phyloP scores from a whole-genome alignment of 2,888 invertebrate species.

The Amblyteles armatorius region DNA sequence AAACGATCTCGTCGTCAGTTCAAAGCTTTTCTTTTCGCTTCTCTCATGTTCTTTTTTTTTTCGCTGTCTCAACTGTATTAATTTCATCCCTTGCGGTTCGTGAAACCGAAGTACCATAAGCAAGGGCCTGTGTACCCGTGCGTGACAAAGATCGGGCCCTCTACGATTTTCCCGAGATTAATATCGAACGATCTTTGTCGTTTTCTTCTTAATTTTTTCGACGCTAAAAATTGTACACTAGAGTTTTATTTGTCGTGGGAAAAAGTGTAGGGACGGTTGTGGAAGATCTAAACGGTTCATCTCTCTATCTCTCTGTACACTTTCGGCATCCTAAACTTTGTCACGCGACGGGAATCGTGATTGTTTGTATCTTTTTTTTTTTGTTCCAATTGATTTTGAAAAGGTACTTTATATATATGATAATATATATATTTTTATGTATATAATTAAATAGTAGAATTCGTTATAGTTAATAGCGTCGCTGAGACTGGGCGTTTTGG shows the following conservation, averaged over 20 bases:
- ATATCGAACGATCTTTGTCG: neutral
- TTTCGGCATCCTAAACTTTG: slow-evolving; percentile 38
- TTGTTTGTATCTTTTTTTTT: slow-evolving; percentile 24
- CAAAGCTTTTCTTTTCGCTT: slow-evolving; percentile 20
- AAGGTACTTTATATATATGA: slow-evolving; percentile 51
- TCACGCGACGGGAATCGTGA: slow-evolving; percentile 45
- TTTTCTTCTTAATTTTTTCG: neutral
- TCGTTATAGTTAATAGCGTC: slow-evolving; percentile 77
- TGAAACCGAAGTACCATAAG: slow-evolving; percentile 43
- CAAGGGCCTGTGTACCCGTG: slow-evolving; percentile 12
- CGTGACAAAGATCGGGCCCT: slow-evolving; percentile 55
- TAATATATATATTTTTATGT: slow-evolving; percentile 48
- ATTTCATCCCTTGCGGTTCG: slow-evolving; percentile 35
- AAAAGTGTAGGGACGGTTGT: neutral
- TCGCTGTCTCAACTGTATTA: slow-evolving; percentile 20
- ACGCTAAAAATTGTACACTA: slow-evolving; percentile 10
- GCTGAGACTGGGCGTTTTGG: slow-evolving; percentile 81
- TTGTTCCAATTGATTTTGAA: slow-evolving; percentile 34
- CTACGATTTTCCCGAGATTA: neutral
- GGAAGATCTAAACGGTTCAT: neutral
- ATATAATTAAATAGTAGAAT: slow-evolving; percentile 74
- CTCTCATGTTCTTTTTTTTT: slow-evolving; percentile 5
- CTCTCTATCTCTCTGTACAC: neutral
- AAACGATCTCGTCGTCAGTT: slow-evolving; percentile 53
- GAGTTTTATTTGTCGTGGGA: neutral